These are phyloP conservation scores for Gisinianus flammeolus DNA, from an alignment of 2,888 invertebrate species.

Conservation along the genomic window DNA sequence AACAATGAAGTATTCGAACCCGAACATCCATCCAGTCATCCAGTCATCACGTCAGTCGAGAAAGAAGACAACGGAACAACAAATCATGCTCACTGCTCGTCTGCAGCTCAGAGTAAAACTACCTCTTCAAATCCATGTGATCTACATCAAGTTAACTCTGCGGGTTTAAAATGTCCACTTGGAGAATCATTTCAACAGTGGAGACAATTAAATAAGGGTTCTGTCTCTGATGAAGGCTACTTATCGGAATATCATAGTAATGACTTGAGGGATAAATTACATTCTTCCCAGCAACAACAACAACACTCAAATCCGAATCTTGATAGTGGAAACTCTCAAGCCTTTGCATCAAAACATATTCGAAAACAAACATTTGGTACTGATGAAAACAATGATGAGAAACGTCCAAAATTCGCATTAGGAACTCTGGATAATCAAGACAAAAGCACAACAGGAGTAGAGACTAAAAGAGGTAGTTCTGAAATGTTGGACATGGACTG, in stretches of 20 bases:
- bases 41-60: not conserved
- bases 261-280: not conserved
- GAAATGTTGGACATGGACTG: no score
- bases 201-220: slow-evolving; percentile 54
- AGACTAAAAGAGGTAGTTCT: no score
- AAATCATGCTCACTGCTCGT: not conserved
- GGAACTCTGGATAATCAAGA: no score
- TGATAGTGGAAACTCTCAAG: slow-evolving; percentile 1
- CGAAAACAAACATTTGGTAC: slow-evolving; percentile 16
- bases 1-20: not conserved
- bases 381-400: slow-evolving; percentile 5
- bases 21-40: not conserved
- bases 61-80: not conserved
- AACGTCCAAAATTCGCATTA: slow-evolving; percentile 13
- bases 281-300: no score
- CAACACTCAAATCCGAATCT: no score
- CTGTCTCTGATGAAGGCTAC: slow-evolving; percentile 52
- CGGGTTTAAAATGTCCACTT: slow-evolving; percentile 43
- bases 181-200: slow-evolving; percentile 51
- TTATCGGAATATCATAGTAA: slow-evolving; percentile 46
- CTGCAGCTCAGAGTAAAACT: not conserved
- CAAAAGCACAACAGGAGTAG: no score
- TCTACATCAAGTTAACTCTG: slow-evolving; percentile 44
- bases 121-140: slow-evolving; percentile 12
- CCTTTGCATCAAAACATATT: not conserved